These are phyloP conservation scores for Hydrotaea diabolus DNA, from an alignment of 2,888 invertebrate species.

Conservation along the genomic window DNA sequence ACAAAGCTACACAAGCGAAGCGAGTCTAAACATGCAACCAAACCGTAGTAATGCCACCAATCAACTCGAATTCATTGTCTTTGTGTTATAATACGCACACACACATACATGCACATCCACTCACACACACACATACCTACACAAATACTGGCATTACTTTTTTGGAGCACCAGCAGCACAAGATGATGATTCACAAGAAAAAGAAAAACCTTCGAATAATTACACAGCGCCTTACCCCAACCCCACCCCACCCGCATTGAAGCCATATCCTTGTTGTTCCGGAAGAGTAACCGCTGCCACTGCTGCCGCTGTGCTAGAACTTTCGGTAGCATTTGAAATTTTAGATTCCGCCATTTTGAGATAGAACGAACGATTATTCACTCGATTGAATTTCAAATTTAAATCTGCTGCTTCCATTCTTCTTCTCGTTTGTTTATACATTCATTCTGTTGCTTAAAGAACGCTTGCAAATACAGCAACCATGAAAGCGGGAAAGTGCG, in stretches of 20 bases:
- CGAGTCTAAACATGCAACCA: conserved; percentile 27
- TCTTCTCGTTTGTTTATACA: too few relatives aligned
- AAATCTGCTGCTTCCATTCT: conserved; percentile 6
- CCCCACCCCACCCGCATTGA: neutral
- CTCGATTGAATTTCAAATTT: conserved; percentile 42
- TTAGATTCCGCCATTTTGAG: conserved; percentile 31
- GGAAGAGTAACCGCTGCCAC: neutral
- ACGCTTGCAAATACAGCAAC: neutral
- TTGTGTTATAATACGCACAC: conserved; percentile 10
- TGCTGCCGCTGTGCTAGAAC: neutral
- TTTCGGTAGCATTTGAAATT: conserved; percentile 20
- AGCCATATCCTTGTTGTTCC: neutral
- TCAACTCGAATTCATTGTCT: conserved; percentile 37
- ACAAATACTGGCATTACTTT: neutral
- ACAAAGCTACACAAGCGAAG: neutral
- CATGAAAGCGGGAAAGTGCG: neutral
- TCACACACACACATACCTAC: neutral
- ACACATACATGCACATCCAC: neutral
- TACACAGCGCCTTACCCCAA: too few relatives aligned
- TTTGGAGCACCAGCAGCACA: neutral
- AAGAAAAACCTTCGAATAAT: conserved; percentile 28
- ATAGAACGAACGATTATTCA: conserved; percentile 27
- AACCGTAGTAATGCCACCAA: conserved; percentile 33
- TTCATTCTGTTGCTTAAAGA: neutral
- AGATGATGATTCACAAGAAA: conserved; percentile 27